These are phyloP conservation scores for Cyclophora punctaria DNA, from an alignment of 2,888 invertebrate genomes.

Conservation along the genomic window DNA sequence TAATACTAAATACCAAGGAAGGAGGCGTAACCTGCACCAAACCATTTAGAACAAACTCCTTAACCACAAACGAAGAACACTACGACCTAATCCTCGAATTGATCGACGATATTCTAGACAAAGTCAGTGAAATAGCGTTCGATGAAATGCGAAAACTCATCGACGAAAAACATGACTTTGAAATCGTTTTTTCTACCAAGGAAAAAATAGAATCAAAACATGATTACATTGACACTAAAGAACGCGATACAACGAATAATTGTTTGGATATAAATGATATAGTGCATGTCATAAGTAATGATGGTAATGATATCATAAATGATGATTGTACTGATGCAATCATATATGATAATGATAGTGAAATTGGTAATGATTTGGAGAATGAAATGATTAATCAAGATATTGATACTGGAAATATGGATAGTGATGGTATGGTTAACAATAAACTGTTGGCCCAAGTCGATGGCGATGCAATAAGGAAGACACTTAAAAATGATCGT, in stretches of 20 bases:
- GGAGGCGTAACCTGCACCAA: conserved; percentile 35
- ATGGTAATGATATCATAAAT: conserved; percentile 18
- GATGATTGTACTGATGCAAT: neutral
- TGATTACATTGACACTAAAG: no score
- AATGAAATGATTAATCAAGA: conserved; percentile 14
- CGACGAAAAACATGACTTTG: conserved; percentile 40
- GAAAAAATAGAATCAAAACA: no score
- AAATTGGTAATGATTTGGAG: neutral
- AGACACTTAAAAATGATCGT: no score
- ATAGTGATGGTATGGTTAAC: conserved; percentile 35
- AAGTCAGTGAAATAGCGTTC: conserved; percentile 34
- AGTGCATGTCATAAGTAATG: conserved; percentile 19
- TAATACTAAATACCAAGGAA: conserved; percentile 44
- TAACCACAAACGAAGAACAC: conserved; percentile 15
- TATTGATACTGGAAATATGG: conserved; percentile 9
- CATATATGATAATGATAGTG: neutral
- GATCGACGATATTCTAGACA: conserved; percentile 43
- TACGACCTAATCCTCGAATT: conserved; percentile 31
- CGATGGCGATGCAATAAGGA: no score
- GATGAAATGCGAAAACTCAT: conserved; percentile 8
- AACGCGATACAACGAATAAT: no score
- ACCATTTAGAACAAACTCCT: neutral
- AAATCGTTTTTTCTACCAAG: conserved; percentile 33
- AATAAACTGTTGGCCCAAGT: conserved; percentile 24
- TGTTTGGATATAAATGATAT: no score